Conservation (phyloP, 2,888 invertebrate species). For the Salticus scenicus region DNA sequence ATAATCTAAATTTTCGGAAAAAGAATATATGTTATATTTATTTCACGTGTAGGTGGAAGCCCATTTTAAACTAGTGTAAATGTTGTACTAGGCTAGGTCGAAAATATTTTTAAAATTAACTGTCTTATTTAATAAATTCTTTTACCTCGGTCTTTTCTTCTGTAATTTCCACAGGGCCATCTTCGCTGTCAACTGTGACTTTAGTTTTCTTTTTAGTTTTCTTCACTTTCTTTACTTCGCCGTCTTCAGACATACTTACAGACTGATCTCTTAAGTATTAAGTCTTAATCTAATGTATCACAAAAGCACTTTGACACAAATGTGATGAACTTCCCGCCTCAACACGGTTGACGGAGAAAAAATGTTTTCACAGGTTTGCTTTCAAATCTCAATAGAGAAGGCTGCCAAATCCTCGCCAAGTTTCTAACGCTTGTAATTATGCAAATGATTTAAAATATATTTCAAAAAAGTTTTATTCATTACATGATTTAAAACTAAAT, state of each 20-base stretch:
- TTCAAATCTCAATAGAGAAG: constrained; percentile 33
- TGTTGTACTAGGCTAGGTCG: too few relatives aligned
- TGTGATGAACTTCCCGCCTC: constrained; percentile 61
- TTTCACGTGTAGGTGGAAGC: too few relatives aligned
- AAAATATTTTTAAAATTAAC: not conserved
- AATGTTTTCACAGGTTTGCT: constrained; percentile 46
- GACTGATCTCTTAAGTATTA: not conserved
- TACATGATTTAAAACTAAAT: too few relatives aligned
- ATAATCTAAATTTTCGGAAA: too few relatives aligned
- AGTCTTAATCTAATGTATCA: not conserved
- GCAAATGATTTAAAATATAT: too few relatives aligned
- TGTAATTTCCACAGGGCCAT: constrained; percentile 89
- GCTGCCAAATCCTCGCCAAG: constrained; percentile 52
- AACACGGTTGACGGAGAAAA: constrained; percentile 30
- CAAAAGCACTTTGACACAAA: constrained; percentile 34
- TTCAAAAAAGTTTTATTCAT: too few relatives aligned
- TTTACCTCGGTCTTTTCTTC: constrained; percentile 76
- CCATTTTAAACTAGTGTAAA: too few relatives aligned
- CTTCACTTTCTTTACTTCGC: constrained; percentile 85
- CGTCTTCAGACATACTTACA: constrained; percentile 88
- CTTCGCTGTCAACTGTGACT: constrained; percentile 64
- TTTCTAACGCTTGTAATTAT: too few relatives aligned
- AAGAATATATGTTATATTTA: too few relatives aligned
- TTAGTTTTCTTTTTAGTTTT: constrained; percentile 88
- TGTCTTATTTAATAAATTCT: not conserved